phyloP scores from a whole-genome alignment of 2,888 invertebrate species.

The Arrhopalites spinosus region DNA sequence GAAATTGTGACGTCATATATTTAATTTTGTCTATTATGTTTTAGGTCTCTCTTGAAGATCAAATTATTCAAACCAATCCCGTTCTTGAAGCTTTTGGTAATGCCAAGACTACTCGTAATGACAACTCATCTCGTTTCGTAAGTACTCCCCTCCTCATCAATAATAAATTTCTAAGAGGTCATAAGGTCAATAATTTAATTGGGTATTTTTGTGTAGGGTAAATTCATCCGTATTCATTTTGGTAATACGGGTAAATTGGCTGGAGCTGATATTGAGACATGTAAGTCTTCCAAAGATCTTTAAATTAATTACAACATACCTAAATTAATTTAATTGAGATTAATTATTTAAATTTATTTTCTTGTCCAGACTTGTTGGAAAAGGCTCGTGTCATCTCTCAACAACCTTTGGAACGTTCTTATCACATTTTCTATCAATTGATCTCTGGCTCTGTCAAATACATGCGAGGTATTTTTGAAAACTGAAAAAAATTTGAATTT shows the following conservation, averaged over 20 bases:
- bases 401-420: slow-evolving; percentile 95
- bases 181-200: not conserved
- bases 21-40: not conserved
- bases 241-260: slow-evolving; percentile 98
- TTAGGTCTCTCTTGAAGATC: slow-evolving; percentile 95
- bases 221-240: slow-evolving; percentile 99
- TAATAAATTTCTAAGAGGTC: not conserved
- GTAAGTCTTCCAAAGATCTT: too few species aligned
- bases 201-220: slow-evolving; percentile 71
- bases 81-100: slow-evolving; percentile 99
- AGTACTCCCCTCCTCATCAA: slow-evolving; percentile 65
- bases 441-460: slow-evolving; percentile 88
- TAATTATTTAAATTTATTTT: not conserved
- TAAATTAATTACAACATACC: too few species aligned
- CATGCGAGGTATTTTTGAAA: slow-evolving; percentile 59
- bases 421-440: slow-evolving; percentile 99
- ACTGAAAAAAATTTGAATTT: too few species aligned
- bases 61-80: slow-evolving; percentile 99
- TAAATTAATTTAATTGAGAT: not conserved
- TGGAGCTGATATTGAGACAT: slow-evolving; percentile 99
- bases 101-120: slow-evolving; percentile 99
- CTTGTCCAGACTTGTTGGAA: slow-evolving; percentile 96
- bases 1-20: too few species aligned
- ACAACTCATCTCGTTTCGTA: slow-evolving; percentile 99
- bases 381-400: slow-evolving; percentile 99